Conservation (phyloP, 37 sponge, comb jelly and placozoan species). For the Amphimedon queenslandica region DNA sequence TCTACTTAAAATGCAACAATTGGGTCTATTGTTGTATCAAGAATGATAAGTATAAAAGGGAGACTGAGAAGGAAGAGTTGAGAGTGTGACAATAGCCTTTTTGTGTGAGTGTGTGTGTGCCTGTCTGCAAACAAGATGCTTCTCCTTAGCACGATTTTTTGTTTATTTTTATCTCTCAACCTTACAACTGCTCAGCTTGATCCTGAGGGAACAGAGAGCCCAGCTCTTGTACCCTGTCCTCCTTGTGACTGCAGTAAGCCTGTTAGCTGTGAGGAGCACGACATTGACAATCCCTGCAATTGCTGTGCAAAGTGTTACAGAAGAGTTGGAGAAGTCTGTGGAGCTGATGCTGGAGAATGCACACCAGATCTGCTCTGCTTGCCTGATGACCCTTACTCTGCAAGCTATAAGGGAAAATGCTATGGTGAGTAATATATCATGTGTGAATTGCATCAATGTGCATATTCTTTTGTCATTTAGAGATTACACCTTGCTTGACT, state of each 20-base stretch:
- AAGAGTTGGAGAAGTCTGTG: background rate
- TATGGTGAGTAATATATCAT: conserved; percentile 7
- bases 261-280: background rate
- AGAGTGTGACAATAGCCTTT: too few species aligned
- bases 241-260: conserved; percentile 6
- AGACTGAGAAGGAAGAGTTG: too few species aligned
- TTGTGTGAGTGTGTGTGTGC: too few species aligned
- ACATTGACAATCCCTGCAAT: conserved; percentile 6
- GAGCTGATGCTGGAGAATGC: background rate
- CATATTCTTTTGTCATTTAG: background rate
- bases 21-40: too few species aligned
- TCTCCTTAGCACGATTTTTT: too few species aligned
- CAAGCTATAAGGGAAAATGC: background rate
- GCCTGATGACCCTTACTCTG: conserved; percentile 11
- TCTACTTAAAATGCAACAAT: too few species aligned
- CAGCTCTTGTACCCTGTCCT: background rate
- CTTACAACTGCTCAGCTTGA: too few species aligned
- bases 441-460: background rate
- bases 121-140: too few species aligned
- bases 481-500: background rate
- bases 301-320: conserved; percentile 11
- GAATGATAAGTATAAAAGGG: too few species aligned
- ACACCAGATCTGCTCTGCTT: background rate
- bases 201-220: background rate
- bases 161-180: too few species aligned